Evolutionary conservation across 2,888 invertebrate species (phyloP), one percentile per base, ranked within the genome.

Genomic region (Ryuthela nishihirai): DNA sequence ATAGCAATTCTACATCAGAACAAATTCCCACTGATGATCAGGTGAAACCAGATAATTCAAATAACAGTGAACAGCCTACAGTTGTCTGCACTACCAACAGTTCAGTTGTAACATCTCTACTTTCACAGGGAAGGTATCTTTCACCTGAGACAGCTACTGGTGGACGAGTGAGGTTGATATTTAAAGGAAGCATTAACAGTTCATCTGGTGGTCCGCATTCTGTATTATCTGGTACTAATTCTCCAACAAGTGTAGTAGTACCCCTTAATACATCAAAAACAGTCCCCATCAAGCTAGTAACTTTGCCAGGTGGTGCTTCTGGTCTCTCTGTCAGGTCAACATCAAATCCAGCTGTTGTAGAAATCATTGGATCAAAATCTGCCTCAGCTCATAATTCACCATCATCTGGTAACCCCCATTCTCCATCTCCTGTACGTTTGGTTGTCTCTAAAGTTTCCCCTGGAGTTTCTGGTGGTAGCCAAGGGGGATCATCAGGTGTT

Each of bases 241-340:
- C 54, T 32, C 41, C 56, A 15, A 43, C 58, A 21, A 34, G 62
- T 38, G 34, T 62, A 17, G 55, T 58, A 42, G 54, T 62, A 42
- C 62, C 62, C 26, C 34, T 62, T 4, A 61, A 54, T 41, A 54
- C 64, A 18, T 47, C 70, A n/a, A 72, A 72, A 65, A 69, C 72
- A 68, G 69, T 72, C n/a, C 72, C 73, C 5, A 70, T 73, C 40
- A 71, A 72, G 47, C 59, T 73, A 15, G 69, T 73, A 7, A 71
- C 70, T 12, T 53, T 72, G 41, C 71, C 72, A 9, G 69, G 70
- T 49, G 67, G 67, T 40, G 56, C 54, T 23, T 58, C 62, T 12
- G 53, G 48, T 26, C 54, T 62, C 9, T 59, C 59, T 26, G 59
- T 60, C 10, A 40, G 62, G n/a, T 60, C 59, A 24, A 55, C 64